Conservation (phyloP, 2,888 invertebrate genomes). For the Zaprionus obscuricornis region DNA sequence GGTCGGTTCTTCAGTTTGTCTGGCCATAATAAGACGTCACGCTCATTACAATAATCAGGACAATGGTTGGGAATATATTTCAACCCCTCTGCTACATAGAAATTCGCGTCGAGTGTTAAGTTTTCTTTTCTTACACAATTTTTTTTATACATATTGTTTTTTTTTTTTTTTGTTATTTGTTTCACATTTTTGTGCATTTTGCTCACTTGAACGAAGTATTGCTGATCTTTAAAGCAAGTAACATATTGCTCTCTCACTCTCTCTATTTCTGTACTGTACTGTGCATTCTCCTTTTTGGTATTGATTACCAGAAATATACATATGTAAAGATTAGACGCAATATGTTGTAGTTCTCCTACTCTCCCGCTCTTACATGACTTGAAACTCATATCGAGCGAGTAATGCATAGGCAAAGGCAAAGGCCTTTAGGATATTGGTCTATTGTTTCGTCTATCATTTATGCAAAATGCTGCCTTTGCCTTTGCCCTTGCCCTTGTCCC, state of each 20-base stretch:
- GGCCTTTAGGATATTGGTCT: constrained; percentile 62
- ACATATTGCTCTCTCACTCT: constrained; percentile 7
- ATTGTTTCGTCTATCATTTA: constrained; percentile 72
- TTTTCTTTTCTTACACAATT: constrained; percentile 1
- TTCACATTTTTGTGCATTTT: constrained; percentile 65
- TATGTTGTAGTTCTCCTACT: constrained; percentile 38
- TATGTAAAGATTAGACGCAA: constrained; percentile 61
- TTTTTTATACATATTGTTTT: constrained; percentile 7
- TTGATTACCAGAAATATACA: constrained; percentile 64
- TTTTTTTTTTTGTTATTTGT: constrained; percentile 67
- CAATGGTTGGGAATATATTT: constrained; percentile 25
- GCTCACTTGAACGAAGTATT: constrained; percentile 64
- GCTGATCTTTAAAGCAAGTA: constrained; percentile 51
- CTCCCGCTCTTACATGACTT: no score
- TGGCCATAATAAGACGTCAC: constrained; percentile 64
- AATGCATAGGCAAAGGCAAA: not conserved
- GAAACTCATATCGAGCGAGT: constrained; percentile 12
- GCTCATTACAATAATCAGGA: constrained; percentile 61
- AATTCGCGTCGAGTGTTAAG: constrained; percentile 30
- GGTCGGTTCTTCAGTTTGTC: constrained; percentile 41
- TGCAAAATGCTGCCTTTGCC: constrained; percentile 60
- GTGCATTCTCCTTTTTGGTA: constrained; percentile 27
- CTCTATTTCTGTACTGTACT: not conserved
- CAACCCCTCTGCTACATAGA: constrained; percentile 29
- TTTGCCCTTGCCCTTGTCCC: not conserved